Evolutionary conservation across 2,113 vertebrate genomes (phyloP), one percentile per base, ranked within the genome.

Genomic region (Mirza zaza): DNA sequence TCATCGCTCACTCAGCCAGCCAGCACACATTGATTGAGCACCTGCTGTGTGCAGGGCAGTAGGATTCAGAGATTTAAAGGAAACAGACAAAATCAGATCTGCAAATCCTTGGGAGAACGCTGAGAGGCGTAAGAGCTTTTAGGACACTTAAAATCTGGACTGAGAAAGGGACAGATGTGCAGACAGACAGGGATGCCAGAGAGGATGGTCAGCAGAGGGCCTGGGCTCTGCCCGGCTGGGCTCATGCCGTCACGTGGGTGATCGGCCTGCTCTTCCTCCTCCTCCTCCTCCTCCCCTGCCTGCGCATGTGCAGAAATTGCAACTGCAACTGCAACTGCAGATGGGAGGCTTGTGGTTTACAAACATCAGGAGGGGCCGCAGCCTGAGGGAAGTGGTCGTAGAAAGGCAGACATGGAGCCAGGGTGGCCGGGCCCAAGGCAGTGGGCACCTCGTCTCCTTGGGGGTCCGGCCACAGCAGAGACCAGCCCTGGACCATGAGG

Each of bases 161-260:
- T 57, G 76, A 73, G 48, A 36, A 85, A 61, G 0, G 9, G n/a
- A 25, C 32, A 17, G 20, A 42, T 13, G 15, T 39, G 39, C 71
- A 59, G 81, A 65, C 45, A 73, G 61, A n/a, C 42, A 52, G 70
- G 48, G 48, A 45, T 45, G 39, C 34, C 23, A 21, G 63, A 15
- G 15, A 18, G 1, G 42, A 21, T 10, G 25, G 25, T 65, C 21
- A 18, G 67, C n/a, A 8, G 55, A 71, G 75, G n/a, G 8, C 8
- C 83, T 39, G 63, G 50, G 25, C 48, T 57, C 39, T 48, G 14
- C n/a, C 83, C 36, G 21, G 5, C 36, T 87, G 45, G 21, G 39
- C 36, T 8, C 2, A 3, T 59, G 50, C 3, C 10, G 7, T 55
- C 83, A 0, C 0, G 1, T 15, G 8, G 25, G 9, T 15, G 67